Conservation (phyloP, 2,888 invertebrate species). For the Herminia tarsipennalis region DNA sequence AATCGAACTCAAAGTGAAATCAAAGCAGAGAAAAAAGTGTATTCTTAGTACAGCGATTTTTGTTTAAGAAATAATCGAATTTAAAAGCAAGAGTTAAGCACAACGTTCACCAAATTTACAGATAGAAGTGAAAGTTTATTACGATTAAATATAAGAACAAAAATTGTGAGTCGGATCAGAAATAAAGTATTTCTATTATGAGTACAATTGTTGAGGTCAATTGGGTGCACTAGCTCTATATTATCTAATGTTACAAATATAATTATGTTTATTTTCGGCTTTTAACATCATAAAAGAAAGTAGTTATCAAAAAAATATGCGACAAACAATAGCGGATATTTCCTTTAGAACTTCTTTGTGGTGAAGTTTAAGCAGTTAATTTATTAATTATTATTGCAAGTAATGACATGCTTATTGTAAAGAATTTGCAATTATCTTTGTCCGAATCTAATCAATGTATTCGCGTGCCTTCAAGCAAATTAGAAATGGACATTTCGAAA, state of each 20-base stretch:
- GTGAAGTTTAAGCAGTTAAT: slow-evolving; percentile 2
- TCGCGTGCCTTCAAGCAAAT: slow-evolving; percentile 7
- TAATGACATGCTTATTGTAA: slow-evolving; percentile 6
- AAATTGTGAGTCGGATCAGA: slow-evolving; percentile 42
- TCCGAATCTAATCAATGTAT: slow-evolving; percentile 10
- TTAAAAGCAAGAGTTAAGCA: slow-evolving; percentile 64
- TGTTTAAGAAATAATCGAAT: slow-evolving; percentile 52
- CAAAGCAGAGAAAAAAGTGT: slow-evolving; percentile 34
- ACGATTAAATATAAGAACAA: slow-evolving; percentile 55
- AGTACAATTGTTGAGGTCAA: slow-evolving; percentile 57
- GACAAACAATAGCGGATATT: background rate
- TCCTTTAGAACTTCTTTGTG: no score
- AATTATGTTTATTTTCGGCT: slow-evolving; percentile 33
- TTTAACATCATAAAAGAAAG: slow-evolving; percentile 34
- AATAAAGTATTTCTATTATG: slow-evolving; percentile 50
- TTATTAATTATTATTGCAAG: slow-evolving; percentile 8
- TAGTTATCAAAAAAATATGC: slow-evolving; percentile 12
- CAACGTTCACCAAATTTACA: slow-evolving; percentile 61
- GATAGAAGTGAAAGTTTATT: slow-evolving; percentile 70
- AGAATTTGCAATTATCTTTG: slow-evolving; percentile 8
- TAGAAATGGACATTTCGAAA: slow-evolving; percentile 12
- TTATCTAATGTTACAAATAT: slow-evolving; percentile 33
- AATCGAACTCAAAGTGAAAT: slow-evolving; percentile 61
- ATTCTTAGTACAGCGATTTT: slow-evolving; percentile 21
- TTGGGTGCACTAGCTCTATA: slow-evolving; percentile 39